Evolutionary conservation across 1,140 invertebrate genomes (phyloP), one percentile per base, ranked within the genome.

Genomic region (Zeugodacus cucurbitae): DNA sequence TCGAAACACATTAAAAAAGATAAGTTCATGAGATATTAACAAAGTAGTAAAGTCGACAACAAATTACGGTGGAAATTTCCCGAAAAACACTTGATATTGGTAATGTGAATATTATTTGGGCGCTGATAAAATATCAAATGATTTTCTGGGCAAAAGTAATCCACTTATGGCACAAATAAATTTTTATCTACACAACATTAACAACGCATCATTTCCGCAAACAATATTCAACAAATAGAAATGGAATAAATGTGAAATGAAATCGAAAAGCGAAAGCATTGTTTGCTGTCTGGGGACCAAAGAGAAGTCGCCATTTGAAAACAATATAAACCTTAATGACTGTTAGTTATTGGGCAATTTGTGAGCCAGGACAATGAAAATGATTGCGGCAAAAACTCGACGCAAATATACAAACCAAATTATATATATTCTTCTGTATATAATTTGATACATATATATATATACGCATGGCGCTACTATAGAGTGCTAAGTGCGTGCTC

Each of bases 261-360:
- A 32, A 32, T 32, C 14, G 32, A 59, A 59, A 59, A 20, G 11
- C 6, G 58, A 67, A 67, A 34, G 26, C 64, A 29, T 54, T 54
- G 48, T 54, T 20, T 54, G 48, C 11, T 54, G 14, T 20, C 14
- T 54, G 14, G 14, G 48, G 11, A 67, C 22, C n/a, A 67, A 20
- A 67, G 34, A 32, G 14, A 67, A 67, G 11, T 17, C 64, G 26
- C 4, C 10, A 67, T 67, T 34, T 34, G 26, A 34, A 67, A 67
- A 67, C 64, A 67, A 67, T 67, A 67, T 32, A 67, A 67, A 67
- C 64, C 7, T 34, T 67, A 67, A 67, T 67, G 64, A 67, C 64
- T 6, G 64, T 67, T 67, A 67, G 32, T 67, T 32, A 34, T 67
- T 34, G 32, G 64, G 64, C 64, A 67, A 67, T 34, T 67, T 34